A percentile compares a stretch with the other conserved stretches of the same genome.
Evolutionary conservation across 2,113 vertebrate species (phyloP).

Genomic region (Lepidothrix coronata): DNA sequence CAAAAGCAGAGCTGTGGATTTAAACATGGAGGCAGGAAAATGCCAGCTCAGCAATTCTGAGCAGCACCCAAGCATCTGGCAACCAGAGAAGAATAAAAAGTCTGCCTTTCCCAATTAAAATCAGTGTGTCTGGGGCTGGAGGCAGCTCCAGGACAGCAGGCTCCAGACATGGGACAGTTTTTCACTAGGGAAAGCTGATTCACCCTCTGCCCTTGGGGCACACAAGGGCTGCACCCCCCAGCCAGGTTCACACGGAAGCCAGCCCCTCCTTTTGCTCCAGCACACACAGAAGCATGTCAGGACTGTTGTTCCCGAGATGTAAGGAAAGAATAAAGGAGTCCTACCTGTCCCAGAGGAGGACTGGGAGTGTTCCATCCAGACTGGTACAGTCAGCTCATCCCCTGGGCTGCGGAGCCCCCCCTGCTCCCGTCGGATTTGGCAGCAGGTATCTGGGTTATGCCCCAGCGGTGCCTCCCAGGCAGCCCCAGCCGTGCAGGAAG

Average conservation of each 20-base stretch:
- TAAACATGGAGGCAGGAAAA: not conserved
- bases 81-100: not conserved
- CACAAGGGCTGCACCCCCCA: not conserved
- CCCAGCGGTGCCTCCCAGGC: not conserved
- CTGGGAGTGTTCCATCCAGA: not conserved
- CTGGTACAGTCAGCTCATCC: not conserved
- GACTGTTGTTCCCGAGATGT: not conserved
- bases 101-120: not conserved
- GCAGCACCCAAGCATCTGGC: not conserved
- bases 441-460: not conserved
- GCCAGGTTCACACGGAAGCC: not conserved
- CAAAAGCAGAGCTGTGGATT: not conserved
- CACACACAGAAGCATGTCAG: accelerated
- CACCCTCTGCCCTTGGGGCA: not conserved
- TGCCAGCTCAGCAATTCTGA: not conserved
- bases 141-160: not conserved
- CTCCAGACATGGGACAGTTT: not conserved
- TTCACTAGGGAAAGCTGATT: not conserved
- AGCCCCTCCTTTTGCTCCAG: not conserved
- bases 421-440: not conserved
- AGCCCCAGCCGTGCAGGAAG: not conserved
- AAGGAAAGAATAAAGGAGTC: not conserved
- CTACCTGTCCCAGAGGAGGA: not conserved
- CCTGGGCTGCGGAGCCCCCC: not conserved
- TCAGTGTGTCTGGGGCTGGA: not conserved